phyloP scores from a whole-genome alignment of 64 coral and sea anemone genomes.

The Exaiptasia diaphana region DNA sequence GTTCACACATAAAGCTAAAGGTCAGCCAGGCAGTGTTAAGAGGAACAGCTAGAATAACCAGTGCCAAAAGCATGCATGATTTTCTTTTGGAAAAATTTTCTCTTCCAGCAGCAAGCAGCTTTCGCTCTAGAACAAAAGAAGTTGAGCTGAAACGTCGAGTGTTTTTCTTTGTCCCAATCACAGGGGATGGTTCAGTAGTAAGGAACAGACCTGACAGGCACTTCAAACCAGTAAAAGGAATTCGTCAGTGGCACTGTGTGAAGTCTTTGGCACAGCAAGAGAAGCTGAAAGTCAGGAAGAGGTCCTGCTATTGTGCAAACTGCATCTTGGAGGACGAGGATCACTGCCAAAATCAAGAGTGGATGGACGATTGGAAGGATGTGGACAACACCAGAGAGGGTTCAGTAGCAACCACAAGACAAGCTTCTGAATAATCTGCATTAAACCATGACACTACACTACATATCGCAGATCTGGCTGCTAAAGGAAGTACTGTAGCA shows the following conservation, averaged over 20 bases:
- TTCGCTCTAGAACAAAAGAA: slow-evolving; percentile 17
- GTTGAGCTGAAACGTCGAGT: background rate
- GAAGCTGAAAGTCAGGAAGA: background rate
- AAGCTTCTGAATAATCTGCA: background rate
- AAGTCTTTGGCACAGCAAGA: slow-evolving; percentile 5
- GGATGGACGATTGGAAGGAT: slow-evolving; percentile 51
- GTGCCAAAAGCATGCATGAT: slow-evolving; percentile 37
- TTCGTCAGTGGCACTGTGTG: slow-evolving; percentile 24
- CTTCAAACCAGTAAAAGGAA: slow-evolving; percentile 22
- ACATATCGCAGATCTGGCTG: slow-evolving; percentile 18
- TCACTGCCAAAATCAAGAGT: slow-evolving; percentile 1
- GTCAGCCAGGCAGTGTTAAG: slow-evolving; percentile 24
- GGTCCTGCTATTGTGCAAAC: slow-evolving; percentile 10
- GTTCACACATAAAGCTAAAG: slow-evolving; percentile 16
- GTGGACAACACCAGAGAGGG: background rate
- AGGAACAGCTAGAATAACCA: slow-evolving; percentile 21
- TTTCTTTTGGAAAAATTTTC: slow-evolving; percentile 27
- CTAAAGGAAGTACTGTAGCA: background rate
- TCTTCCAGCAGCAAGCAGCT: slow-evolving; percentile 19
- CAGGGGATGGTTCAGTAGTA: background rate
- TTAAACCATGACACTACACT: slow-evolving; percentile 14
- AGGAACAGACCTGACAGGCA: slow-evolving; percentile 13
- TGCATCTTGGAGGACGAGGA: slow-evolving; percentile 12
- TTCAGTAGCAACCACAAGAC: slow-evolving; percentile 28
- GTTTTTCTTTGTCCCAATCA: slow-evolving; percentile 12